Conservation (phyloP, 2,113 vertebrate genomes). For the Sinocyclocheilus grahami region DNA sequence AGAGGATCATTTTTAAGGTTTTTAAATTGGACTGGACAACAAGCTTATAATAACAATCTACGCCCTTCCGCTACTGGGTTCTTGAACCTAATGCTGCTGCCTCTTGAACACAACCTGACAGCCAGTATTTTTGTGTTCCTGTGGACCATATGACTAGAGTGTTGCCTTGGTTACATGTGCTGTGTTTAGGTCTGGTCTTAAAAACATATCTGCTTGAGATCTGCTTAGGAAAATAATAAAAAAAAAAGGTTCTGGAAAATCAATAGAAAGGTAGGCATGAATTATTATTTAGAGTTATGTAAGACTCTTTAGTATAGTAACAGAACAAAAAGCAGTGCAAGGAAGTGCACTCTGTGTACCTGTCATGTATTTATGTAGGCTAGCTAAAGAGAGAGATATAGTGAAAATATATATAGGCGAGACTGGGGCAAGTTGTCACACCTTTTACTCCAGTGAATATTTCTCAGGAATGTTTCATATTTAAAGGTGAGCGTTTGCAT, state of each 20-base stretch:
- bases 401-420: not conserved
- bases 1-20: not conserved
- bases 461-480: not conserved
- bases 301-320: not conserved
- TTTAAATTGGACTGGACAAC: not conserved
- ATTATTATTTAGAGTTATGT: not conserved
- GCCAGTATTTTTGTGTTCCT: slow-evolving; percentile 29
- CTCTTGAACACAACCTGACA: slow-evolving; percentile 25
- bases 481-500: slow-evolving; percentile 16
- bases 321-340: not conserved
- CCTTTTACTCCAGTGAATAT: not conserved
- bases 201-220: slow-evolving; percentile 36
- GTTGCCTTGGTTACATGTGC: slow-evolving; percentile 47
- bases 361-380: not conserved
- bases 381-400: too few relatives aligned
- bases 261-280: slow-evolving; percentile 20
- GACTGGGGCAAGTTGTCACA: not conserved
- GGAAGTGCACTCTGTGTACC: not conserved
- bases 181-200: not conserved
- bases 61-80: not conserved
- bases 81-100: not conserved
- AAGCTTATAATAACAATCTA: slow-evolving; percentile 10
- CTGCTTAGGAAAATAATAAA: slow-evolving; percentile 17
- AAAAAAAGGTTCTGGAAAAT: slow-evolving; percentile 7
- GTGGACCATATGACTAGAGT: slow-evolving; percentile 23